Base-by-base conservation (phyloP, 2,888 invertebrate genomes). In the Xestobium rufovillosum region DNA sequence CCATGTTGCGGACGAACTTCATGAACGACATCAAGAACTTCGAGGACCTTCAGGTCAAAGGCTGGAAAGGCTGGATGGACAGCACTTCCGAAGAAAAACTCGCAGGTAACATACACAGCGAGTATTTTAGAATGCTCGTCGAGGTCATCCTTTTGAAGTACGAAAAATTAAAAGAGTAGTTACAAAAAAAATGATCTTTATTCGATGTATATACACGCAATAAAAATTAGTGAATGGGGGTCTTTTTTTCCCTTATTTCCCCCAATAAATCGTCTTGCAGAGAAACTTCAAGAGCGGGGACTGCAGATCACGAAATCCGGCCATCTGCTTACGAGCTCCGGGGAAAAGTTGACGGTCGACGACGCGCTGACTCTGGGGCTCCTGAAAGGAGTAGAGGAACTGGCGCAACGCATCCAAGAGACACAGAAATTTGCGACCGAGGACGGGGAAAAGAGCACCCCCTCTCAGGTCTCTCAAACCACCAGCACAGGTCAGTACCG, bases 291-390 rank as follows among this genome's bases (percentile, higher is more conserved):
- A 33, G 40, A 47, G 4, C 44, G 50, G 29, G 61, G 61, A 10
- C 44, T 63, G 11, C 56, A 49, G 25, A 38, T 61, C 16, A 60
- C 59, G 6, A 50, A 50, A 14, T 56, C 59, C 3, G 61, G 61
- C 3, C 37, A 51, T 15, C 43, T 65, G 16, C 38, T 60, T 3
- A 60, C 59, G 11, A 38, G 47, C 11, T 51, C 51, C n/a, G 66
- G 63, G 10, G 44, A 49, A 29, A 41, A 47, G 26, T 46, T 60
- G 13, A 56, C 57, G 3, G 50, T 55, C 31, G 50, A 52, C 16
- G 60, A 65, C 44, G 63, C 61, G 3, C 42, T 51, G 34, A 39
- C 44, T 8, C 33, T 50, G 3, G 60, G 62, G 14, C 45, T 62
- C 13, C 41, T 65, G 19, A 53, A 57, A n/a, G 54, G 57, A 4